These are phyloP conservation scores for Himalopsyche tibetana DNA, from an alignment of 2,888 invertebrate species.

Conservation along the genomic window DNA sequence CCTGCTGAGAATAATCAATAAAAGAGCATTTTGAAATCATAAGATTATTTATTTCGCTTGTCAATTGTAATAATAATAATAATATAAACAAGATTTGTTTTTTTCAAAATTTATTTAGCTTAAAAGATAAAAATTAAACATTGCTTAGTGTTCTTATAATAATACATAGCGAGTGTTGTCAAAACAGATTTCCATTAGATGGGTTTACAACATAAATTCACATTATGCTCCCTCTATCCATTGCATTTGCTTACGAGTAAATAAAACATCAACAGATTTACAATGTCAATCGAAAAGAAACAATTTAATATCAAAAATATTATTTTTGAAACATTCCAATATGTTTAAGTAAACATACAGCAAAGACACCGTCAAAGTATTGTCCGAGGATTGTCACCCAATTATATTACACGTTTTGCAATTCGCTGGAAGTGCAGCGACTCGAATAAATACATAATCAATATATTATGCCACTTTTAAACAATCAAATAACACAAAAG, in stretches of 20 bases:
- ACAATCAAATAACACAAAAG: constrained; percentile 7
- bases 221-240: constrained; percentile 46
- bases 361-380: constrained; percentile 12
- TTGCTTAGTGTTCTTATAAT: constrained; percentile 72
- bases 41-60: neutral
- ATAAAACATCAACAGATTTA: constrained; percentile 41
- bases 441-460: constrained; percentile 21
- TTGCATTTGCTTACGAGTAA: constrained; percentile 45
- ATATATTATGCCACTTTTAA: constrained; percentile 7
- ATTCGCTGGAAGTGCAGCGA: neutral
- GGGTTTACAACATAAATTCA: constrained; percentile 54
- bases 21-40: constrained; percentile 4
- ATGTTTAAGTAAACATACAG: constrained; percentile 4
- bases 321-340: constrained; percentile 11
- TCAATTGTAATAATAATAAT: neutral
- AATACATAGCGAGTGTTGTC: constrained; percentile 66
- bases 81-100: constrained; percentile 62
- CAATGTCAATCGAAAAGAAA: constrained; percentile 9
- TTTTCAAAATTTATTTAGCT: constrained; percentile 79
- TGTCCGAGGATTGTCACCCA: constrained; percentile 30
- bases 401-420: constrained; percentile 8
- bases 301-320: constrained; percentile 34
- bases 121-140: constrained; percentile 81
- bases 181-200: constrained; percentile 54
- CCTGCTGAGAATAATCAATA: neutral